Conservation (phyloP, 2,113 vertebrate genomes). For the Poeciliopsis turrubarensis region DNA sequence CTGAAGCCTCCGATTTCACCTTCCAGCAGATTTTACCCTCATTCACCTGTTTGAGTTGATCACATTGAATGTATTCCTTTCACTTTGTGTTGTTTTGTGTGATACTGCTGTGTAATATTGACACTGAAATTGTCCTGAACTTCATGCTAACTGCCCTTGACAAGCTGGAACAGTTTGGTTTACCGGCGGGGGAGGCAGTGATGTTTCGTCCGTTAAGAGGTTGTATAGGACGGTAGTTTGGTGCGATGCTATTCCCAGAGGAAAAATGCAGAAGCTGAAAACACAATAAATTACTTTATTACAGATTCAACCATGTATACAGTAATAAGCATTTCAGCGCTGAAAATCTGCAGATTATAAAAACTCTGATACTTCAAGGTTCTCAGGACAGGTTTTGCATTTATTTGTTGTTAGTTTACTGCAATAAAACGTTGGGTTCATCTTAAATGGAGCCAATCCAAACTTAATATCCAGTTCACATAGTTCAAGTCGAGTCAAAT, state of each 20-base stretch:
- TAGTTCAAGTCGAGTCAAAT: too few species aligned
- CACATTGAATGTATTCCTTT: not conserved
- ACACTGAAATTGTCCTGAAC: too few species aligned
- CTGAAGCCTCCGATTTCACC: not conserved
- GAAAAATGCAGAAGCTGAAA: slow-evolving; percentile 55
- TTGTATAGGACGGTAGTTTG: slow-evolving; percentile 54
- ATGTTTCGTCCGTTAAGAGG: slow-evolving; percentile 37
- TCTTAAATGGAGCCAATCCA: not conserved
- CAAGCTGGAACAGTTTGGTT: slow-evolving; percentile 5
- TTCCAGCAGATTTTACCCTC: not conserved
- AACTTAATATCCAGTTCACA: too few species aligned
- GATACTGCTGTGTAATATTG: not conserved
- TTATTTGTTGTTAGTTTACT: not conserved
- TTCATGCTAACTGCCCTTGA: too few species aligned
- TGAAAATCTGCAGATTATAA: not conserved
- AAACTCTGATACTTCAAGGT: not conserved
- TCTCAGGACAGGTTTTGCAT: not conserved
- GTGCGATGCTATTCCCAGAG: not conserved
- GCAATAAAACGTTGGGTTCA: not conserved
- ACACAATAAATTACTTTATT: not conserved
- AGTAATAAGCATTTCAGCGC: too few species aligned
- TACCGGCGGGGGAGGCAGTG: slow-evolving; percentile 55
- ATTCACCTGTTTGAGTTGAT: not conserved
- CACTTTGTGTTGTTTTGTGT: not conserved
- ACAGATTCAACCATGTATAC: not conserved